A percentile compares a stretch with the other conserved stretches of the same genome.
Evolutionary conservation across 2,888 invertebrate genomes (phyloP).

Genomic region (Arctia plantaginis): DNA sequence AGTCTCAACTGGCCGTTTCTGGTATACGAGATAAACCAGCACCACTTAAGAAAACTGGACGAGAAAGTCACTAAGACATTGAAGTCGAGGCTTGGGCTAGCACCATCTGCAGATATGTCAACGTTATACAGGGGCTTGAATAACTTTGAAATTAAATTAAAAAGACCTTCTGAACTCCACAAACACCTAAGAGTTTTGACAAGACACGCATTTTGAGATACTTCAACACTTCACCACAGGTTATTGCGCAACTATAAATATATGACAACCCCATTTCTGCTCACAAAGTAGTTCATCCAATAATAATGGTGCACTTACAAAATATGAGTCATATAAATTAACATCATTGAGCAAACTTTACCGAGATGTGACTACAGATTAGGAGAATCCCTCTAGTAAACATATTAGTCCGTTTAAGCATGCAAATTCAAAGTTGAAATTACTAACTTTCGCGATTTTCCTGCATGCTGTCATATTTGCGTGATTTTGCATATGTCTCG

Average conservation of each 20-base stretch:
- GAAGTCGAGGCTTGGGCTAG: too few relatives aligned
- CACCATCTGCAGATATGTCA: too few relatives aligned
- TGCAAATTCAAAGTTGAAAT: constrained; percentile 19
- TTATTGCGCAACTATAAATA: too few relatives aligned
- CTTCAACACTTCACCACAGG: too few relatives aligned
- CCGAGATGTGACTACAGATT: constrained; percentile 15
- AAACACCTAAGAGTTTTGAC: too few relatives aligned
- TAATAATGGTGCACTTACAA: constrained; percentile 1
- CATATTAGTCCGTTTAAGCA: constrained; percentile 22
- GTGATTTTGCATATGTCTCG: background rate
- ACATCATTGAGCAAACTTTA: constrained; percentile 12
- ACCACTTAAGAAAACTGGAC: too few relatives aligned
- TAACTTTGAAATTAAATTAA: too few relatives aligned
- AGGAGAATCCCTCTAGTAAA: constrained; percentile 19
- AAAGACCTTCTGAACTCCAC: too few relatives aligned
- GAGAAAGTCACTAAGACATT: too few relatives aligned
- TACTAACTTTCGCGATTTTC: constrained; percentile 11
- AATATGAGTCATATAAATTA: constrained; percentile 9
- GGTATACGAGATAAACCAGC: too few relatives aligned
- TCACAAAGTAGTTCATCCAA: background rate
- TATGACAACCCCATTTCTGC: background rate
- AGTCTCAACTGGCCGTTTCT: too few relatives aligned
- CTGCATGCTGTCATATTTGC: constrained; percentile 7
- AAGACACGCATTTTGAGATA: background rate
- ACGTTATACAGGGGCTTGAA: too few relatives aligned